Percentiles rank a stretch among this genome's conserved stretches.
Conservation (phyloP, 2,113 vertebrate genomes). For the Epinephelus moara region DNA sequence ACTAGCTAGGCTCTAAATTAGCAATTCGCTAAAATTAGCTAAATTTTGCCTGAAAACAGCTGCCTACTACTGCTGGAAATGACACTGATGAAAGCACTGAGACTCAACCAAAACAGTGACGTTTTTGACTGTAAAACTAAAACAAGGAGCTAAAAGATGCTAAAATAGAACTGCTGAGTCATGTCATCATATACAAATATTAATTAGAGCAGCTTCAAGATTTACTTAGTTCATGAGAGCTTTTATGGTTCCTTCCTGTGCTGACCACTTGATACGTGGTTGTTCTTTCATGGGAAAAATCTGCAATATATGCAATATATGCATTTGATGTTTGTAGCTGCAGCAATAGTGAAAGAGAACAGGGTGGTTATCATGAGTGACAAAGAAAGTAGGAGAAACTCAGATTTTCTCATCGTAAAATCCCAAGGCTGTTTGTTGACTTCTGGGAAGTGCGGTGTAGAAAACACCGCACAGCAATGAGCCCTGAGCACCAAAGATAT, state of each 20-base stretch:
- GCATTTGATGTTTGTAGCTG: neutral
- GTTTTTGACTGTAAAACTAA: neutral
- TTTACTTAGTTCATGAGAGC: neutral
- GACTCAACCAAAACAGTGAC: neutral
- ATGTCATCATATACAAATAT: neutral
- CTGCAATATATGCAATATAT: neutral
- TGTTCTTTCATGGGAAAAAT: constrained; percentile 6
- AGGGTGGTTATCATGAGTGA: neutral
- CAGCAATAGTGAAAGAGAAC: neutral
- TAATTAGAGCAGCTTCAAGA: neutral
- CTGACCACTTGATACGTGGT: neutral
- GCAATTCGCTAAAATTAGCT: neutral
- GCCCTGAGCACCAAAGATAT: neutral
- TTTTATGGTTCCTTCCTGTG: neutral
- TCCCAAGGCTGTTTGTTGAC: neutral
- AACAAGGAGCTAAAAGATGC: neutral
- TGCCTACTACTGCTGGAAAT: neutral
- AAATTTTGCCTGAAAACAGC: neutral
- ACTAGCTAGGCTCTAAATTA: neutral
- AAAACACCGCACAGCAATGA: constrained; percentile 8
- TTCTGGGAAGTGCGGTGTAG: constrained; percentile 13
- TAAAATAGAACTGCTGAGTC: neutral
- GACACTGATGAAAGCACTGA: neutral
- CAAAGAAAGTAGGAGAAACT: neutral
- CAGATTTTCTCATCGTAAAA: neutral